Evolutionary conservation across 2,797 vertebrate genomes (phyloP), one percentile per base, ranked within the genome.

Genomic region (Acanthurus tractus): DNA sequence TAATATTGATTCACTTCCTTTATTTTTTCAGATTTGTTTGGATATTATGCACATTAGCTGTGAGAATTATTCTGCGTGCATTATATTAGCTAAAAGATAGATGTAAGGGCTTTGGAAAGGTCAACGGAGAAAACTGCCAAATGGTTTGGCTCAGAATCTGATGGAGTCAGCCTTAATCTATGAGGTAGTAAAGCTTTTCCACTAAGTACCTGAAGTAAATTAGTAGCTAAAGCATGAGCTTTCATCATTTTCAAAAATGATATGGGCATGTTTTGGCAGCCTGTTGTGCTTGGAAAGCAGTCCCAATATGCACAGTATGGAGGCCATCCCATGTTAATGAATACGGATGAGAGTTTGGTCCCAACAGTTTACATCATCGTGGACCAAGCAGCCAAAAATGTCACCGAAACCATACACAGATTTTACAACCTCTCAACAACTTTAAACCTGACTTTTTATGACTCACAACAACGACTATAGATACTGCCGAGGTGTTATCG

Each of bases 91-190:
- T 23, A 34, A 10, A 78, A 82, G 56, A 85, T 2, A 52, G 50
- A 79, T 40, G 8, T 66, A 13, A 63, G 63, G 58, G 34, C 54
- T 76, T 22, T 62, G 63, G 49, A 86, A 76, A 77, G 78, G 75
- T 84, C 84, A 88, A 67, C 48, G 45, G 38, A 71, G 65, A 23
- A 70, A 59, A 65, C 10, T 78, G 88, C 79, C 88, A 90, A 85
- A 90, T n/a, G 64, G 38, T 77, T 87, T 86, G 83, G 86, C 87
- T 55, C 55, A 1, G 73, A 55, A 48, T 69, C 40, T 62, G 38
- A 72, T 20, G 15, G 40, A 82, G 81, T 86, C 85, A 73, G 74
- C 63, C 18, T 63, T 64, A 56, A 86, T 82, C 73, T 74, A 58
- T 0, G 13, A 63, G 49, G 65, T 46, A 64, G 58, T 64, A n/a